phyloP scores from a whole-genome alignment of 2,888 invertebrate species.

The Phyllotreta striolata region DNA sequence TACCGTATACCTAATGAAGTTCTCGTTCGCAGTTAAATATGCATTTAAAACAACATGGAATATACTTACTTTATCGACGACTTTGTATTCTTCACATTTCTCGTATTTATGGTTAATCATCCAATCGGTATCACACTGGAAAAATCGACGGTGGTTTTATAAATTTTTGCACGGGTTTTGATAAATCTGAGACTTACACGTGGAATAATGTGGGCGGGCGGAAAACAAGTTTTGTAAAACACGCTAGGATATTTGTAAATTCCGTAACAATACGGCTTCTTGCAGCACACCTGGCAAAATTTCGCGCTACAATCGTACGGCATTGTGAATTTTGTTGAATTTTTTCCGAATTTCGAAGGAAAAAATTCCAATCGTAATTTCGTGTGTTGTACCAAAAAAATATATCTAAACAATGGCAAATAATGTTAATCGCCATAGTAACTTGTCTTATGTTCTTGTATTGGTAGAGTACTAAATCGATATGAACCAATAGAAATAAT shows the following conservation, averaged over 20 bases:
- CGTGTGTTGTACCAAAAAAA: neutral
- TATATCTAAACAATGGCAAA: too few relatives aligned
- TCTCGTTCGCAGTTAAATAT: constrained; percentile 2
- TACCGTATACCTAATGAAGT: neutral
- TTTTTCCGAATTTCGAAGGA: neutral
- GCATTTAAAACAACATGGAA: neutral
- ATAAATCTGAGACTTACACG: constrained; percentile 4
- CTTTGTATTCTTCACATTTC: constrained; percentile 11
- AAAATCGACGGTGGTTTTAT: neutral
- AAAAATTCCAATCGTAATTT: neutral
- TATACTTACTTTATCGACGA: constrained; percentile 14
- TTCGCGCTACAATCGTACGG: constrained; percentile 13
- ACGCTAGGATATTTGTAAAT: constrained; percentile 8
- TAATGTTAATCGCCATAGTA: too few relatives aligned
- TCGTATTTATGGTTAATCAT: constrained; percentile 15
- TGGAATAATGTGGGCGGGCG: constrained; percentile 1
- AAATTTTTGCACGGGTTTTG: neutral
- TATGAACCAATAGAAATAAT: too few relatives aligned
- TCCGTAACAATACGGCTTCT: constrained; percentile 4
- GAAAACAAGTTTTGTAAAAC: constrained; percentile 5
- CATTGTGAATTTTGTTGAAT: constrained; percentile 10
- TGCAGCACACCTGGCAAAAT: neutral
- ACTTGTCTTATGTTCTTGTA: too few relatives aligned
- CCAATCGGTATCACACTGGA: constrained; percentile 18
- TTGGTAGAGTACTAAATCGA: too few relatives aligned